Conservation (phyloP, 2,888 invertebrate genomes). For the Rhagonycha lutea region DNA sequence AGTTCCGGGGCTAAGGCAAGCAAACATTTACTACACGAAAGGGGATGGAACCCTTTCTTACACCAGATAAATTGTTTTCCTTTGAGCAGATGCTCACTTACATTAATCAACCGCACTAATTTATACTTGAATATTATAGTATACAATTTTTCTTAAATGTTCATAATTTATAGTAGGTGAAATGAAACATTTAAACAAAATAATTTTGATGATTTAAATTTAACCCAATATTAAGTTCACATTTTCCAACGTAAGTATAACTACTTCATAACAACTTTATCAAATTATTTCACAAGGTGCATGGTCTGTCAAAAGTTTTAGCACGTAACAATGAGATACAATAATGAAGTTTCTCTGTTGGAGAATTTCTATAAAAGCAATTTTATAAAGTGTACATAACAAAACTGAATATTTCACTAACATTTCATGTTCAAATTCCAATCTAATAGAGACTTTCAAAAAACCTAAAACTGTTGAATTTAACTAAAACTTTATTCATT, state of each 20-base stretch:
- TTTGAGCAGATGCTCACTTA: slow-evolving; percentile 22
- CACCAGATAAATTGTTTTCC: slow-evolving; percentile 26
- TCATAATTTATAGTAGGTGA: neutral
- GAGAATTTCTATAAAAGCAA: slow-evolving; percentile 1
- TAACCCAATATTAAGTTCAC: neutral
- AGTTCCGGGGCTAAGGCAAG: slow-evolving; percentile 19
- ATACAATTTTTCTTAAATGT: neutral
- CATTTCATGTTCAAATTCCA: neutral
- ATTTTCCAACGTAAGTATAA: slow-evolving; percentile 6
- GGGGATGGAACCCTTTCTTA: slow-evolving; percentile 27
- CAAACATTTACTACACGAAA: slow-evolving; percentile 28
- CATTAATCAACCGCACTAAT: slow-evolving; percentile 24
- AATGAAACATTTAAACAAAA: neutral
- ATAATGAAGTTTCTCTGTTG: slow-evolving; percentile 9
- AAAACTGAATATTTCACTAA: neutral
- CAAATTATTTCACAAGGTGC: slow-evolving; percentile 14
- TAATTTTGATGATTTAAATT: neutral
- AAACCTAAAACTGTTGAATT: neutral
- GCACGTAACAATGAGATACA: slow-evolving; percentile 3
- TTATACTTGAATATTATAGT: neutral
- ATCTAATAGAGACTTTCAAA: neutral
- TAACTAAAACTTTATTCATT: neutral
- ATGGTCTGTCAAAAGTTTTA: slow-evolving; percentile 11
- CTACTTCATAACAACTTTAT: slow-evolving; percentile 21
- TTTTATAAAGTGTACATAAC: neutral